Base-by-base conservation (phyloP, 2,797 vertebrate genomes). In the Neostethus bicornis region DNA sequence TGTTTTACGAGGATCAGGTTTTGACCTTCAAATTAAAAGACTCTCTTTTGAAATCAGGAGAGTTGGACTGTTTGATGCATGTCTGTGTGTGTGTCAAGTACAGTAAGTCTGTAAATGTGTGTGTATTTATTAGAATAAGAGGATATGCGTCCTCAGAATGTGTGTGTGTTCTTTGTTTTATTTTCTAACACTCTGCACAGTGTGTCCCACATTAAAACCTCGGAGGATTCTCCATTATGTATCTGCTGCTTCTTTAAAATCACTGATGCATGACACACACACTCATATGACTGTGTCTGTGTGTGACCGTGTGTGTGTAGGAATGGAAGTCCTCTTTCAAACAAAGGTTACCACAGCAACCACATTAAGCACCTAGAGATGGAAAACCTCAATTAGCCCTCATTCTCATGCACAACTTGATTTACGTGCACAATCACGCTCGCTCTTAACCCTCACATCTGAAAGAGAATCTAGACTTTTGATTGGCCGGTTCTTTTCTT, bases 271-370 rank as follows among this genome's bases (percentile, higher is more conserved):
- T 77, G 66, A 83, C 82, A 66, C 77, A 54, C 16, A 34, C 72
- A 79, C 72, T 83, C 50, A 67, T 61, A 67, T 70, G 73, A 84
- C 59, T 64, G 28, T 8, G n/a, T 26, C 12, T 45, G 29, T 39
- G 60, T 21, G 41, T 51, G 25, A 60, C 20, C 73, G 50, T 54
- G 56, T 70, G 61, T 79, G 55, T 80, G 43, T 17, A 76, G 77
- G 70, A 89, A 83, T 77, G 67, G 62, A 85, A 68, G 75, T 84
- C 73, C 56, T 84, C 81, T 64, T 76, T 85, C 69, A 86, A 87
- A 87, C 82, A 89, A 84, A 85, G 81, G 85, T 90, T 87, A 84
- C 87, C 86, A 87, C 69, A 42, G 84, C 72, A 90, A 90, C 90
- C 68, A 58, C 83, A 85, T 80, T 81, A 80, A 73, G 74, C 74